A percentile compares a stretch with the other conserved stretches of the same genome.
phyloP scores from a whole-genome alignment of 2,797 vertebrate genomes.

The Tarsius wallacei region DNA sequence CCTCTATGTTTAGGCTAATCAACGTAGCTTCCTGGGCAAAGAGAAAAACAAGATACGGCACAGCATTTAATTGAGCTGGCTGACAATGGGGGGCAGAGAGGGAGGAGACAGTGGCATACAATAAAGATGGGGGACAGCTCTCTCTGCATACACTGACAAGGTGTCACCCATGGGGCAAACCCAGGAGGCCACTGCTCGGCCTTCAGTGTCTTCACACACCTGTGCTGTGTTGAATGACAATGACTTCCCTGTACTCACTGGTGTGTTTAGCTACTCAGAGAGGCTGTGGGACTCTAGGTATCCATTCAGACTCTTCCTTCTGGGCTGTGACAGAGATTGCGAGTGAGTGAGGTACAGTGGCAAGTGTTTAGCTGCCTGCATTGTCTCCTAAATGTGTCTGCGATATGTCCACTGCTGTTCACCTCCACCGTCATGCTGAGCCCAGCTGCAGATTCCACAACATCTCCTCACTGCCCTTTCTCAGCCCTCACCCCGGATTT shows the following conservation, averaged over 20 bases:
- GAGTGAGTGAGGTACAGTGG: neutral
- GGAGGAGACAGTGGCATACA: neutral
- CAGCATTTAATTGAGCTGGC: neutral
- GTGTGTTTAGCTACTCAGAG: neutral
- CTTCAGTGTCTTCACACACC: neutral
- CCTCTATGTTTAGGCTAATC: neutral
- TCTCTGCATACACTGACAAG: no score
- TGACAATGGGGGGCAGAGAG: neutral
- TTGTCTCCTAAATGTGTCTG: neutral
- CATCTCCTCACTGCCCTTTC: neutral
- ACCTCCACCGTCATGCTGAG: neutral
- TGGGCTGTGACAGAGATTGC: neutral
- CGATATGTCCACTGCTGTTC: neutral
- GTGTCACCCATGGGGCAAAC: no score
- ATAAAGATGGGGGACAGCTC: neutral
- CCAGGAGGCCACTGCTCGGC: neutral
- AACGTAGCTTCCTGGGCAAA: neutral
- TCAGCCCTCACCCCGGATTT: neutral
- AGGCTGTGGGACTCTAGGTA: neutral
- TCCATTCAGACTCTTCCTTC: neutral
- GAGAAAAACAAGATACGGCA: no score
- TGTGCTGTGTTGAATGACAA: neutral
- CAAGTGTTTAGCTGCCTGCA: no score
- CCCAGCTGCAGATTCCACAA: accelerated
- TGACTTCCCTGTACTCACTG: neutral